Percentiles rank a stretch among this genome's conserved stretches.
These are phyloP conservation scores for Protaetia brevitarsis DNA, from an alignment of 1,140 invertebrate species.

Conservation along the genomic window DNA sequence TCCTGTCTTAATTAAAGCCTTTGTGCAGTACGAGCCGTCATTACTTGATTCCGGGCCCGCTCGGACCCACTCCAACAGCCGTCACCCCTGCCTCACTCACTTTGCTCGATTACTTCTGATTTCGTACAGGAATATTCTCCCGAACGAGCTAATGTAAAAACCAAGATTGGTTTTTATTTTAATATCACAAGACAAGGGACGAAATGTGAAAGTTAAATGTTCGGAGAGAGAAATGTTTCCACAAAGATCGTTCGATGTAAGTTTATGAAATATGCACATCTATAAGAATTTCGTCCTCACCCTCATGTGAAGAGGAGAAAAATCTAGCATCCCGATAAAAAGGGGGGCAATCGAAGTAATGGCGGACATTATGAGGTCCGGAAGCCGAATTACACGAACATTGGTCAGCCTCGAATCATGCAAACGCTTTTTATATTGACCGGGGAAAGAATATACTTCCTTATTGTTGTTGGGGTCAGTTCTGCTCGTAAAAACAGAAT, in stretches of 20 bases:
- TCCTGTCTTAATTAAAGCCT: slow-evolving; percentile 41
- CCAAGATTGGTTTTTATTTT: too few relatives aligned
- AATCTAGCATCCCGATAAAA: slow-evolving; percentile 12
- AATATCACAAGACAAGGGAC: too few relatives aligned
- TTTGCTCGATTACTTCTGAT: slow-evolving; percentile 26
- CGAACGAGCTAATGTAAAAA: too few relatives aligned
- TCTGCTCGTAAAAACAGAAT: background rate
- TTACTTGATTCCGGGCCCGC: slow-evolving; percentile 35
- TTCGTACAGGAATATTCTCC: slow-evolving; percentile 17
- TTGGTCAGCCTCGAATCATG: slow-evolving; percentile 23
- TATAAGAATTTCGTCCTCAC: background rate
- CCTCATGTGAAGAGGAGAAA: background rate
- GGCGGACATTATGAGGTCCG: slow-evolving; percentile 28
- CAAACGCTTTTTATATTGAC: slow-evolving; percentile 25
- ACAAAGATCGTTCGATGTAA: too few relatives aligned
- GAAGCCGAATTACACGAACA: slow-evolving; percentile 31
- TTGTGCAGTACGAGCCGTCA: slow-evolving; percentile 37
- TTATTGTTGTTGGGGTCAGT: slow-evolving; percentile 18
- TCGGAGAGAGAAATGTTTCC: too few relatives aligned
- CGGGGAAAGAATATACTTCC: slow-evolving; percentile 24
- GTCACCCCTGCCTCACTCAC: slow-evolving; percentile 23
- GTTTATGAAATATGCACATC: background rate
- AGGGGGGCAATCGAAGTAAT: slow-evolving; percentile 23
- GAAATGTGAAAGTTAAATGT: too few relatives aligned
- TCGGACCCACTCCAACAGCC: background rate